Base-by-base conservation (phyloP, 2,888 invertebrate genomes). In the Timema cristinae region DNA sequence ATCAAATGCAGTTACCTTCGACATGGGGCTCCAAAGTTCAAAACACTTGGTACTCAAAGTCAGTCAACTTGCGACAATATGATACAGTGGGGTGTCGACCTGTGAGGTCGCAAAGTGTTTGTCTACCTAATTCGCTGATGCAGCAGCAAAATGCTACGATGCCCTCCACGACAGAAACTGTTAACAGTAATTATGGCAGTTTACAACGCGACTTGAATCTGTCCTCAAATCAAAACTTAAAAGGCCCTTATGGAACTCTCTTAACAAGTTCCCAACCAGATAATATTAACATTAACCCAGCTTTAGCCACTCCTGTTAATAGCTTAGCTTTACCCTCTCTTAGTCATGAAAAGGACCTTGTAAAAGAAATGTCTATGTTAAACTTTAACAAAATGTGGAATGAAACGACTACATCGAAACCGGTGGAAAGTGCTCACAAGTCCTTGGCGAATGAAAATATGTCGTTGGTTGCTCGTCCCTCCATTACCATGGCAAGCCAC, bases 21-120 rank as follows among this genome's bases (percentile, higher is more conserved):
- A 47, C 63, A 6, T 63, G 63, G 63, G n/a, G 63, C 63, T 63
- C 63, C 47, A 63, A 63, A 47, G 63, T 73, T 0, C 72, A 71
- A 50, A 74, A 74, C 68, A 68, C 74, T 9, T 66, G 71, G 52
- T 70, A 74, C 48, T 70, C 70, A n/a, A 74, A 74, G 54, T 59
- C 71, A 13, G 72, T 71, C 6, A 73, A 73, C 59, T 15, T 73
- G 13, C 49, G 69, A 32, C 50, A 63, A 11, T 52, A 16, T 16
- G 71, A 71, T 11, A 15, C 32, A 6, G 13, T 52, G 70, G 47
- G 51, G 50, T 51, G 11, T 59, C 50, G 13, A 67, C 67, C 66
- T 15, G 50, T n/a, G 48, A 66, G 72, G 10, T 72, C 73, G 9
- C 70, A 59, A 59, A 73, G 73, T 54, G 69, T 73, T 6, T 73